Base-by-base conservation (phyloP, 2,797 vertebrate genomes). In the Sorex maritimensis region DNA sequence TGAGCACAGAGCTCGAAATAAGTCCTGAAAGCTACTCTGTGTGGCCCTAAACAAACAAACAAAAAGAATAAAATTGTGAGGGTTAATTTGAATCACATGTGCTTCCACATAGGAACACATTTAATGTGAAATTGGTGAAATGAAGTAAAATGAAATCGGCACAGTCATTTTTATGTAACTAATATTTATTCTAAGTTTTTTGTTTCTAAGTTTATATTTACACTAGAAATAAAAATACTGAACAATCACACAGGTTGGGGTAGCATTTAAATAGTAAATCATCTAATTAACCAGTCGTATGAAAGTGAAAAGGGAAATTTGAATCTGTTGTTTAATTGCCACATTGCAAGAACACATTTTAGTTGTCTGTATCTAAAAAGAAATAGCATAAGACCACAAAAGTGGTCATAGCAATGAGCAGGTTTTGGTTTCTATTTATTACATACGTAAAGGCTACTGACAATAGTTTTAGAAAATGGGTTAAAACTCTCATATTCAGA, bases 261-360 rank as follows among this genome's bases (percentile, higher is more conserved):
- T 69, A 94, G 34, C 24, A 92, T 86, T 93, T 93, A 95, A 96
- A 91, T 69, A 83, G 86, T 75, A 95, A 97, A 91, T 93, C 82
- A 90, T 89, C 71, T 95, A 88, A 96, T 96, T 96, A 95, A 86
- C 73, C 52, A 92, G 91, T 94, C 88, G 93, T 44, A 94, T 90
- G 80, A 92, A 92, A 95, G 94, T 19, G 90, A 91, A 96, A 91
- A 84, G 67, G 74, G 30, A 95, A 95, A 94, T 91, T 81, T 83
- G 65, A 24, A 85, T 95, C 84, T 93, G 85, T 86, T 95, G 71
- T 88, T 95, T 95, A 95, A 96, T 92, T 93, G 91, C 75, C 84
- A 95, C 91, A 95, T 95, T 96, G 96, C 94, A 96, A 91, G 83
- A 95, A 90, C 79, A 92, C 74, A 73, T 94, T 94, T 94, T 93